phyloP scores from a whole-genome alignment of 2,797 vertebrate species.

The Hydrolagus colliei region DNA sequence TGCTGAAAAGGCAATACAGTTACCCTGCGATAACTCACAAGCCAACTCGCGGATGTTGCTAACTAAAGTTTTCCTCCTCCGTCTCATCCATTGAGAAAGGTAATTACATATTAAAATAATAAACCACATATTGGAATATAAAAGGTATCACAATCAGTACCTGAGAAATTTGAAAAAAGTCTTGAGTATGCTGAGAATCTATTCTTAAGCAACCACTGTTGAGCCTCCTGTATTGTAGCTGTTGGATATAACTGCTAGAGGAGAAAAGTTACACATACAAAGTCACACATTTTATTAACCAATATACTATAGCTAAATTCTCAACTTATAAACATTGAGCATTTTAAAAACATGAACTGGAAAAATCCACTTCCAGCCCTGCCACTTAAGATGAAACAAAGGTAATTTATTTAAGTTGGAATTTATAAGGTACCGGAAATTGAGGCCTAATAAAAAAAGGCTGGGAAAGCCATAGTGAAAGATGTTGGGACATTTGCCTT shows the following conservation, averaged over 20 bases:
- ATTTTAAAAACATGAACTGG: no score
- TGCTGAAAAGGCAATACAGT: neutral
- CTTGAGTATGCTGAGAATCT: conserved; percentile 78
- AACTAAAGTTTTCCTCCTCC: neutral
- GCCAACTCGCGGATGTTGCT: neutral
- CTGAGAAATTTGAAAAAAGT: conserved; percentile 91
- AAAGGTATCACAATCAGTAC: conserved; percentile 44
- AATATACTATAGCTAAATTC: neutral
- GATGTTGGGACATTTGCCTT: no score
- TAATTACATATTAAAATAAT: neutral
- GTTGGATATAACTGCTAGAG: conserved; percentile 77
- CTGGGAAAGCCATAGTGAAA: no score
- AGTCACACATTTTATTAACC: neutral
- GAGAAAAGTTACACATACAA: neutral
- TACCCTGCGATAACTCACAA: neutral
- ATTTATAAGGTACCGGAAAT: no score
- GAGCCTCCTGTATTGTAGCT: conserved; percentile 80
- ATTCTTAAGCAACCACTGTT: conserved; percentile 85
- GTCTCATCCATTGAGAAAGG: neutral
- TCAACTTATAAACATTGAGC: no score
- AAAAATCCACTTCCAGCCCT: no score
- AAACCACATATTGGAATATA: neutral
- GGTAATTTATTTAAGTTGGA: no score
- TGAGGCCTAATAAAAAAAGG: no score
- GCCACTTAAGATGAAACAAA: no score